Evolutionary conservation across 35 echinoderm and acorn worm species (phyloP), one percentile per base, ranked within the genome.

Genomic region (Amphiura filiformis): DNA sequence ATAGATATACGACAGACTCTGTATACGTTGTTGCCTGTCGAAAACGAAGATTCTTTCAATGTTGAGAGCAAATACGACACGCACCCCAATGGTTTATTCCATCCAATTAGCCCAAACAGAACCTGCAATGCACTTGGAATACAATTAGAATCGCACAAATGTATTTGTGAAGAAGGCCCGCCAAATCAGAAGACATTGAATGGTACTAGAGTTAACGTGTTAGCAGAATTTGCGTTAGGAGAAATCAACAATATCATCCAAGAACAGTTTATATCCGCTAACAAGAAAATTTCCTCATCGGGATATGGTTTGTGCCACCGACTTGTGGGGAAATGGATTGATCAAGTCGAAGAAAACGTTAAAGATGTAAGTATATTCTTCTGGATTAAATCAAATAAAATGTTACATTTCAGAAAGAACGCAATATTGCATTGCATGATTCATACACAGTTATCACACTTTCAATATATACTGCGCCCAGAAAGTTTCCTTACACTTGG

Each of bases 1-100:
- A 38, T 94, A 20, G 95, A 97, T 36, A 36, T 94, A 34, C 95
- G 94, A 39, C 77, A 89, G 65, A 94, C 86, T 38, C 57, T 97
- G 0, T 81, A 38, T 42, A 86, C 64, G 34, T 39, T 97, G 36
- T 39, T 75, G n/a, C 76, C 82, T n/a, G 78, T 39, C 4, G 78
- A 3, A 3, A n/a, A 70, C 61, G 3, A 70, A 13, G 1, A 26
- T 3, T 3, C 61, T 15, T 1, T 30, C 7, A 70, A 11, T 23
- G 26, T 4, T 26, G 28, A 70, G 9, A 18, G 4, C 1, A 5
- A n/a, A 13, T 30, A 13, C 26, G 61, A 70, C 26, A n/a, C 26
- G 4, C 61, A 70, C 26, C 61, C 61, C 11, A 30, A 30, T 15
- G 61, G 61, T 2, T n/a, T 70, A 70, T 70, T 70, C 26, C 61